phyloP scores from a whole-genome alignment of 1,140 invertebrate genomes.

The Liolophura sinensis region DNA sequence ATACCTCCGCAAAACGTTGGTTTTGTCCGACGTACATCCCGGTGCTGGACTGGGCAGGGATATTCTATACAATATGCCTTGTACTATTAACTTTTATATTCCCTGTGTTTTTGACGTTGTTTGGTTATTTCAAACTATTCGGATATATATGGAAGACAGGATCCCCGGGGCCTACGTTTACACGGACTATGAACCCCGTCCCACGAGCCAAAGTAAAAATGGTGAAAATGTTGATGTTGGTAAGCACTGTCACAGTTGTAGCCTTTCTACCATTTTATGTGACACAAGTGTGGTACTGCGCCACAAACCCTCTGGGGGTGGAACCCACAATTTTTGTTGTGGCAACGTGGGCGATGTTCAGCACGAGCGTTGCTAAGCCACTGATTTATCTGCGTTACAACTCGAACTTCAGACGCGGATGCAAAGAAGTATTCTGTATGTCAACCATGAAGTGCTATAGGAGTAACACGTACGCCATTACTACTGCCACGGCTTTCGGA shows the following conservation, averaged over 20 bases:
- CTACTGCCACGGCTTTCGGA: constrained; percentile 35
- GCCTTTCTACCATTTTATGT: constrained; percentile 30
- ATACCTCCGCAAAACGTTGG: background rate
- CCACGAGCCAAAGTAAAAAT: constrained; percentile 48
- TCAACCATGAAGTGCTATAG: constrained; percentile 49
- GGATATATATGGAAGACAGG: constrained; percentile 35
- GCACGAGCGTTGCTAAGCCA: constrained; percentile 29
- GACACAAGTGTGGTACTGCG: constrained; percentile 24
- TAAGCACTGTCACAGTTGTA: constrained; percentile 20
- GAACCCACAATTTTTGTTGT: constrained; percentile 21
- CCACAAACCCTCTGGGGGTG: background rate
- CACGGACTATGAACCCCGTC: constrained; percentile 38
- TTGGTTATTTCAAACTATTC: constrained; percentile 30
- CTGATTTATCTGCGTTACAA: constrained; percentile 43
- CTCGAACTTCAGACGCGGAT: constrained; percentile 48
- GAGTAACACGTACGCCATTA: constrained; percentile 42
- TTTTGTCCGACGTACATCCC: constrained; percentile 33
- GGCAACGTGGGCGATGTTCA: constrained; percentile 22
- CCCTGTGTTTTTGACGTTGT: constrained; percentile 21
- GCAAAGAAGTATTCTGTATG: constrained; percentile 48
- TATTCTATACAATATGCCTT: constrained; percentile 23
- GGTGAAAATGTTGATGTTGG: constrained; percentile 42
- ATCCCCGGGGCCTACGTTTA: constrained; percentile 19
- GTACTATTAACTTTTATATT: constrained; percentile 24
- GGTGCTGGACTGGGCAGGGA: constrained; percentile 16